These are phyloP conservation scores for Embidobia sp. DNA, from an alignment of 2,888 invertebrate species.

Conservation along the genomic window DNA sequence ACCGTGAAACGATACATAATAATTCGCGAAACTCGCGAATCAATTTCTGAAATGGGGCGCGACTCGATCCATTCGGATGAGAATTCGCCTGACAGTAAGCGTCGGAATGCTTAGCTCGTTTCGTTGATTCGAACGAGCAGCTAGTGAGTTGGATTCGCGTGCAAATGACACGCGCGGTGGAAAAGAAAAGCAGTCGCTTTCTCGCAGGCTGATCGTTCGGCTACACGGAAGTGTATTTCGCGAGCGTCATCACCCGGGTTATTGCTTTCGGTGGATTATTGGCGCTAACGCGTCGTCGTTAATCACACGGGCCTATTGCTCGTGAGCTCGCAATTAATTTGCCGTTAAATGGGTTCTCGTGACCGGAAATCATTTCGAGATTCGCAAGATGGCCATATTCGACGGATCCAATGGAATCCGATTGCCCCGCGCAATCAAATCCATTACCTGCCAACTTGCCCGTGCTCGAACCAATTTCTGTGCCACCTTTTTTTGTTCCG, in stretches of 20 bases:
- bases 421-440: conserved; percentile 15
- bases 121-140: not conserved
- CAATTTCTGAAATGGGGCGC: too few species aligned
- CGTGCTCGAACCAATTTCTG: too few species aligned
- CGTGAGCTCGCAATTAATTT: conserved; percentile 50
- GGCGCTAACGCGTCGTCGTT: conserved; percentile 10
- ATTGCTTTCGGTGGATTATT: conserved; percentile 17
- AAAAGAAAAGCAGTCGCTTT: conserved; percentile 25
- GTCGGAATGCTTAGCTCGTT: not conserved
- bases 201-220: conserved; percentile 5
- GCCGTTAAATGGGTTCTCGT: conserved; percentile 45
- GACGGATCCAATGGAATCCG: conserved; percentile 26
- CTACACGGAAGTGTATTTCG: conserved; percentile 34
- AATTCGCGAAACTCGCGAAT: too few species aligned
- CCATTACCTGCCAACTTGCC: conserved; percentile 4
- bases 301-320: conserved; percentile 15
- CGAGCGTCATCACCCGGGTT: conserved; percentile 13
- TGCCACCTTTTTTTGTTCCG: too few species aligned
- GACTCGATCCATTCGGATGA: too few species aligned
- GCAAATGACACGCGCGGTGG: conserved; percentile 16
- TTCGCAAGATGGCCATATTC: conserved; percentile 40
- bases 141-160: conserved; percentile 9
- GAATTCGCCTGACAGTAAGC: not conserved
- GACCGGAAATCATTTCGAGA: conserved; percentile 51
- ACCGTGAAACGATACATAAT: too few species aligned